These are phyloP conservation scores for Astatotilapia flaviijosephi DNA, from an alignment of 2,113 vertebrate genomes.

Conservation along the genomic window DNA sequence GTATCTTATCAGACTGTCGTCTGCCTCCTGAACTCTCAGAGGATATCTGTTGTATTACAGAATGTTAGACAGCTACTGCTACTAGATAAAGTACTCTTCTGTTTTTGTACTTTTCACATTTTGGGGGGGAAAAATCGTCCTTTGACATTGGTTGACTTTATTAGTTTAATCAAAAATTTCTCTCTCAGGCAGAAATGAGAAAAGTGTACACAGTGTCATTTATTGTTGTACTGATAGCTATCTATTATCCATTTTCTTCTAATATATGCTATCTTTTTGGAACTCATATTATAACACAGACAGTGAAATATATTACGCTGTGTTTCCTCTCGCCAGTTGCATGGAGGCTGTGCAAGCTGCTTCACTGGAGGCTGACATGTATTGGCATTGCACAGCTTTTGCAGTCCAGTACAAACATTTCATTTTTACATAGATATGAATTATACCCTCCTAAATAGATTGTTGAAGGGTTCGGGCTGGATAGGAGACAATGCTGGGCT, in stretches of 20 bases:
- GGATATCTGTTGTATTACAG: conserved; percentile 48
- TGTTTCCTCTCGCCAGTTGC: conserved; percentile 18
- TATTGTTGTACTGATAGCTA: not conserved
- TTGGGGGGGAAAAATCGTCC: not conserved
- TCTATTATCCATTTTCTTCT: not conserved
- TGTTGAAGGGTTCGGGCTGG: conserved; percentile 5
- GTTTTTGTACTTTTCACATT: not conserved
- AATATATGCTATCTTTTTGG: not conserved
- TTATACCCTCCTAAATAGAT: conserved; percentile 27
- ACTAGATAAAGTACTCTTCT: conserved; percentile 39
- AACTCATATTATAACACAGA: not conserved
- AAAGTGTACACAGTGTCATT: not conserved
- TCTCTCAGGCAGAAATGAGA: not conserved
- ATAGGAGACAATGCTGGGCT: not conserved
- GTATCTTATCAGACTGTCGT: conserved; percentile 65
- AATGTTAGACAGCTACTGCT: conserved; percentile 20
- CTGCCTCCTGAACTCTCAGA: conserved; percentile 48
- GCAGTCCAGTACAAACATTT: conserved; percentile 10
- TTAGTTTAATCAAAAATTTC: not conserved
- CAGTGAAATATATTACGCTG: not conserved
- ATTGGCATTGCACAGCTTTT: conserved; percentile 5
- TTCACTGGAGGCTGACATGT: conserved; percentile 33
- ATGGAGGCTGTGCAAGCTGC: conserved; percentile 9
- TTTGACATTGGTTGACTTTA: not conserved
- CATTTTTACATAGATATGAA: conserved; percentile 45